Conservation (phyloP, 2,113 vertebrate species). For the Bos taurus region ARS-UCD2.0 NC_037337.1:19150501-19151000, state of each 20-base stretch:
- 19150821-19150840: not conserved
- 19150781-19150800: slow-evolving; percentile 61
- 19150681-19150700: not conserved
- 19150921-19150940: not conserved
- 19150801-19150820: slow-evolving; percentile 26
- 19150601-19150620: not conserved
- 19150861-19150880: not conserved
- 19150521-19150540: not conserved
- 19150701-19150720: not conserved
- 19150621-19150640: not conserved
- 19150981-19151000: not conserved
- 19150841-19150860: not conserved
- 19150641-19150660: not conserved
- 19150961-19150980: not conserved
- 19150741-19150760: not conserved
- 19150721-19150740: not conserved
- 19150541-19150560: not conserved
- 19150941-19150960: slow-evolving; percentile 45
- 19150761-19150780: slow-evolving; percentile 54
- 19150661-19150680: not conserved
- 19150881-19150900: not conserved
- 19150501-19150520: not conserved
- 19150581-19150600: not conserved
- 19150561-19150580: not conserved
- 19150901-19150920: not conserved